A percentile compares a stretch with the other conserved stretches of the same genome.
Evolutionary conservation across 2,113 vertebrate genomes (phyloP).

Genomic region (Colius striatus): DNA sequence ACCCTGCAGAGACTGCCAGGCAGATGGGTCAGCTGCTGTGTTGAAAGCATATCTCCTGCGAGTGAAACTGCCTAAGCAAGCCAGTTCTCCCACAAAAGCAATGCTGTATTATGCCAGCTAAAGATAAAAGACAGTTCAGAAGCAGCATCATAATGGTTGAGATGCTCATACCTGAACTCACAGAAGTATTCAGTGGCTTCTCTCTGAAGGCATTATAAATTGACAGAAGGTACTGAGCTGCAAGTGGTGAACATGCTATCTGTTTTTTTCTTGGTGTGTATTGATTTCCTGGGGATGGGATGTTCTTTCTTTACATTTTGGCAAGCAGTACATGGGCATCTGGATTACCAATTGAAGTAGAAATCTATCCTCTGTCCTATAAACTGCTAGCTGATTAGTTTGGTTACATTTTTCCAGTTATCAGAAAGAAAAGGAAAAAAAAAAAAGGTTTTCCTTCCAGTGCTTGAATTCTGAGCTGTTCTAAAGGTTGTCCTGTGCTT

Average conservation of each 20-base stretch:
- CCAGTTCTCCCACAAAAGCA: neutral
- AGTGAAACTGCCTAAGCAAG: neutral
- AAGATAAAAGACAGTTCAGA: neutral
- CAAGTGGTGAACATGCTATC: neutral
- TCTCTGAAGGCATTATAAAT: neutral
- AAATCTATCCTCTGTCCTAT: neutral
- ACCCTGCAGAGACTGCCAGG: neutral
- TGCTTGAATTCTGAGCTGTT: neutral
- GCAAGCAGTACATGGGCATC: fast-evolving
- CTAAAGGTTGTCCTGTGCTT: neutral
- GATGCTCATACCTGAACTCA: neutral
- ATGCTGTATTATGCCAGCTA: neutral
- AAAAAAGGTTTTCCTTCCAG: neutral
- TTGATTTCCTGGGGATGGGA: neutral
- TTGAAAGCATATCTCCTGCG: fast-evolving
- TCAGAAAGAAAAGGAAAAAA: neutral
- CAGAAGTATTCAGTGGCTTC: neutral
- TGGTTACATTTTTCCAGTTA: neutral
- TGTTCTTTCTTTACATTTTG: neutral
- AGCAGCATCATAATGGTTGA: neutral
- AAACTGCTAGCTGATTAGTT: neutral
- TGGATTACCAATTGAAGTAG: neutral
- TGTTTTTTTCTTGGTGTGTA: neutral
- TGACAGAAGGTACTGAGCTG: neutral
- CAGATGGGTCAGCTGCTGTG: neutral